Conservation (phyloP, 2,797 vertebrate genomes). For the Vespertilio murinus region DNA sequence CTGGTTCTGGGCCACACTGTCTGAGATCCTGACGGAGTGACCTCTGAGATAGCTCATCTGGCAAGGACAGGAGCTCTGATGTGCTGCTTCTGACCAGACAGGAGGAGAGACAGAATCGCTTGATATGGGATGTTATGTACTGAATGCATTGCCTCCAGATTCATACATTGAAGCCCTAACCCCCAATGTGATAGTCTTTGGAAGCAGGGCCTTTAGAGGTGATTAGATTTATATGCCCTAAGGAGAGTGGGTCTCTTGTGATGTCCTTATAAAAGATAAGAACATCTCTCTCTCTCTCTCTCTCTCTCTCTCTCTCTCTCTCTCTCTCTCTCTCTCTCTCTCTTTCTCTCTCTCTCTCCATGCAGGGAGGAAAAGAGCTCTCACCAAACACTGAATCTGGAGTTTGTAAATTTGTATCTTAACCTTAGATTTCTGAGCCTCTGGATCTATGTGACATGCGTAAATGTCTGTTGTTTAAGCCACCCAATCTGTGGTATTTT, state of each 20-base stretch:
- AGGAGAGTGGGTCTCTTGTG: background rate
- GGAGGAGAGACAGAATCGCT: background rate
- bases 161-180: background rate
- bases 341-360: too few relatives aligned
- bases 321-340: background rate
- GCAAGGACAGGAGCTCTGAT: background rate
- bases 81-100: background rate
- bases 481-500: too few relatives aligned
- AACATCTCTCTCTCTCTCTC: too few relatives aligned
- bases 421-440: background rate
- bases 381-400: background rate
- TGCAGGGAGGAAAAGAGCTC: background rate
- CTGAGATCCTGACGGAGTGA: background rate
- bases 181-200: background rate
- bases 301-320: rapidly evolving
- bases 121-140: too few relatives aligned
- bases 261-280: too few relatives aligned
- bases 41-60: background rate
- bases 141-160: background rate
- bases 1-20: background rate
- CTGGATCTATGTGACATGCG: background rate
- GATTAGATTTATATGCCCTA: background rate
- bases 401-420: background rate
- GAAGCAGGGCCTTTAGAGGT: background rate
- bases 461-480: background rate